Evolutionary conservation across 2,888 invertebrate genomes (phyloP), one percentile per base, ranked within the genome.

Genomic region (Noctua pronuba): DNA sequence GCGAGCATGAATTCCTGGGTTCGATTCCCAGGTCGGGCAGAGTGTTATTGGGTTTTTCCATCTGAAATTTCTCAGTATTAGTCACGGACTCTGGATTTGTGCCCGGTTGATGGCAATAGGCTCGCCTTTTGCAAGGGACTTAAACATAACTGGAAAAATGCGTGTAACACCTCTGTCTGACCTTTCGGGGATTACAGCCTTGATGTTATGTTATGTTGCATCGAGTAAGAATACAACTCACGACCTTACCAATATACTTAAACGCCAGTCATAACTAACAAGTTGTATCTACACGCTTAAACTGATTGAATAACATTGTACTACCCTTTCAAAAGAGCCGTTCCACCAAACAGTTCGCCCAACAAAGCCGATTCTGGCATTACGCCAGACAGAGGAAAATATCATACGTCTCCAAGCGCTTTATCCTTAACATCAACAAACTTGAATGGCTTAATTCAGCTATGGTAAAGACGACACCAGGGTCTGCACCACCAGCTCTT

Each of bases 351-450:
- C 66, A 74, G 82, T 66, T 79, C 68, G 75, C 58, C 52, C 35
- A 44, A 60, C 44, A 80, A 60, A 81, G 41, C 74, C 24, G 65
- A 67, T 67, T 67, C 67, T 79, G 82, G 79, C 81, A 81, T 10
- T 24, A 31, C 24, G 79, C 81, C 79, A 79, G 60, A 38, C 3
- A n/a, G 75, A 38, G 82, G 38, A 55, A 67, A 81, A 81, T 80
- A 67, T 67, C 74, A 60, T 81, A 79, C 60, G 67, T 79, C 66
- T 81, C 49, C 5, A 1, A 67, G 38, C 52, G 62, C 52, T 67
- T 81, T 79, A 79, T 82, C 66, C 82, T 67, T 46, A 75, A 81
- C 46, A 82, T 75, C 82, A 81, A 79, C 75, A 81, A 64, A 81
- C 60, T 75, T 11, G 75, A 82, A 82, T 64, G 62, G 75, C 46